Percentiles rank a stretch among this genome's conserved stretches.
Evolutionary conservation across 2,797 vertebrate species (phyloP).

Genomic region (Pseudopleuronectes americanus): DNA sequence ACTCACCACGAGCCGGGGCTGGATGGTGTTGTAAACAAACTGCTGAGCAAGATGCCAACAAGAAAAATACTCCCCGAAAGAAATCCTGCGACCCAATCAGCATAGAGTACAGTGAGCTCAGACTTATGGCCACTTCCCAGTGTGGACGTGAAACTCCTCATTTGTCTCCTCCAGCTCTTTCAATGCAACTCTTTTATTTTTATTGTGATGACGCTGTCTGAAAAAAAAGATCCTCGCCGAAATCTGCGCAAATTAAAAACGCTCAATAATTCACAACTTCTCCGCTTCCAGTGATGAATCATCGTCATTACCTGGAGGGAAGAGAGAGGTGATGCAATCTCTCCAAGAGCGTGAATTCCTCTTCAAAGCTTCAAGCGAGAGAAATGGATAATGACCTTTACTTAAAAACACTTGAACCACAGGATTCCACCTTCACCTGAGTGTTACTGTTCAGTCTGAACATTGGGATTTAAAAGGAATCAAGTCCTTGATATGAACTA

Average conservation of each 20-base stretch:
- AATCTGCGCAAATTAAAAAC: conserved; percentile 33
- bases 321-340: conserved; percentile 34
- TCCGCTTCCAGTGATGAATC: conserved; percentile 55
- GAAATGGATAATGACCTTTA: conserved; percentile 69
- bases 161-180: background rate
- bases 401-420: conserved; percentile 21
- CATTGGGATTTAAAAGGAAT: conserved; percentile 13
- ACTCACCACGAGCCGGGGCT: conserved; percentile 25
- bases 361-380: conserved; percentile 50
- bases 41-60: conserved; percentile 11
- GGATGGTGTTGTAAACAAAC: conserved; percentile 43
- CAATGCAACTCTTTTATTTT: background rate
- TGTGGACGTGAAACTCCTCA: background rate
- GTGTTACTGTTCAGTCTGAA: conserved; percentile 31
- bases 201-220: background rate
- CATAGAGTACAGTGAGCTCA: background rate
- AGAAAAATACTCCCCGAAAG: conserved; percentile 18
- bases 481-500: conserved; percentile 10
- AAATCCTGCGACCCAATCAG: background rate
- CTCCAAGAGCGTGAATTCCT: conserved; percentile 50
- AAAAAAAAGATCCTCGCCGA: conserved; percentile 13
- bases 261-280: conserved; percentile 43
- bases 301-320: conserved; percentile 48
- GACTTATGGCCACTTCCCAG: background rate
- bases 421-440: conserved; percentile 42